A percentile compares a stretch with the other conserved stretches of the same genome.
Evolutionary conservation across 2,797 vertebrate species (phyloP).

Genomic region (Pipistrellus pipistrellus): DNA sequence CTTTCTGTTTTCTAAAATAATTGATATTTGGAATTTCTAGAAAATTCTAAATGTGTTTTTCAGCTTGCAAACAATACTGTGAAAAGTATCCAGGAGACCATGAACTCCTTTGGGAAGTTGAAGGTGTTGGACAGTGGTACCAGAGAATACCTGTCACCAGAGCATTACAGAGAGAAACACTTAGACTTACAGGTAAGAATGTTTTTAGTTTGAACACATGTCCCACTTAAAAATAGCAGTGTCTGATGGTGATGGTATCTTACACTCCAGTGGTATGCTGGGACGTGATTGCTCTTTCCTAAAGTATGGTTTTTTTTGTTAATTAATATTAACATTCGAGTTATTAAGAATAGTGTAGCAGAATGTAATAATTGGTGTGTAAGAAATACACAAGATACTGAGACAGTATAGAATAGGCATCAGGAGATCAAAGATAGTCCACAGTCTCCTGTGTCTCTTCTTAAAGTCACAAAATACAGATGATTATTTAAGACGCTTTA

Average conservation of each 20-base stretch:
- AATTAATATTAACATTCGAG: neutral
- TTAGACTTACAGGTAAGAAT: constrained; percentile 86
- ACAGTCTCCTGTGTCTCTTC: neutral
- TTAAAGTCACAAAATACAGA: neutral
- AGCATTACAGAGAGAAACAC: constrained; percentile 86
- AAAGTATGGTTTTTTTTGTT: constrained; percentile 36
- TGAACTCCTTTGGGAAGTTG: constrained; percentile 93
- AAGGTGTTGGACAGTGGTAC: constrained; percentile 89
- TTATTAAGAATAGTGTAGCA: neutral
- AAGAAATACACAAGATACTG: neutral
- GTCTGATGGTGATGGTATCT: neutral
- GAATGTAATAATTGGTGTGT: neutral
- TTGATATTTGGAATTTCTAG: constrained; percentile 58
- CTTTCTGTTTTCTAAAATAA: constrained; percentile 38
- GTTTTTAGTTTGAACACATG: constrained; percentile 26
- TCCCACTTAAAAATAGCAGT: neutral
- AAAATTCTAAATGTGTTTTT: constrained; percentile 74
- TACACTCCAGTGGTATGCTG: neutral
- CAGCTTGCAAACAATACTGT: constrained; percentile 93
- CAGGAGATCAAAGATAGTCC: neutral
- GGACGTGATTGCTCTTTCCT: neutral
- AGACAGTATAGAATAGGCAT: neutral
- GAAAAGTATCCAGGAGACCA: constrained; percentile 90
- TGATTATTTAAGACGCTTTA: neutral
- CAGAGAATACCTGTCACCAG: constrained; percentile 90